These are phyloP conservation scores for Amphiprion percula DNA, from an alignment of 2,113 vertebrate species.

Conservation along the genomic window DNA sequence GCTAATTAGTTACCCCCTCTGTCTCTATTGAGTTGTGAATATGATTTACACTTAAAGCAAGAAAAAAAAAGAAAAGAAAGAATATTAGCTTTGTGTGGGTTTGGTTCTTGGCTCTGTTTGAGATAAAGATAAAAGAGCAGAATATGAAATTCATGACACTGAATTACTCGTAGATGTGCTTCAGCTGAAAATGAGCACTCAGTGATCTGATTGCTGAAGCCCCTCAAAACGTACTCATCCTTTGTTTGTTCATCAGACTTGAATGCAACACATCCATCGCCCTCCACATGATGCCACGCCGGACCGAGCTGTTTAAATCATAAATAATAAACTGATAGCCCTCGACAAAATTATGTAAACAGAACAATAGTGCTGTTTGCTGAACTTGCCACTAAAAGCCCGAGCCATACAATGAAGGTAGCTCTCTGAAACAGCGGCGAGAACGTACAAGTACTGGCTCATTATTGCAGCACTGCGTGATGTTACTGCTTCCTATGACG, in stretches of 20 bases:
- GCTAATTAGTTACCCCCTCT: slow-evolving; percentile 39
- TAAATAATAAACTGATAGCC: not conserved
- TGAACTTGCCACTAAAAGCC: slow-evolving; percentile 41
- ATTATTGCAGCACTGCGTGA: slow-evolving; percentile 27
- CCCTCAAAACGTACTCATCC: slow-evolving; percentile 36
- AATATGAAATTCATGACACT: slow-evolving; percentile 33
- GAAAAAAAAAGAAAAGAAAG: not conserved
- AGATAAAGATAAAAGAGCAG: slow-evolving; percentile 60
- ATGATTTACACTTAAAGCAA: slow-evolving; percentile 33
- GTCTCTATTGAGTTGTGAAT: slow-evolving; percentile 47
- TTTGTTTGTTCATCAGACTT: slow-evolving; percentile 60
- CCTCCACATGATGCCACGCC: slow-evolving; percentile 34
- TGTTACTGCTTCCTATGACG: slow-evolving; percentile 48
- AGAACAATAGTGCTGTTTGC: slow-evolving; percentile 7
- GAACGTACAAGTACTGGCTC: slow-evolving; percentile 24
- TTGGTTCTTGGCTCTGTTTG: slow-evolving; percentile 29
- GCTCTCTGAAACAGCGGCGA: slow-evolving; percentile 30
- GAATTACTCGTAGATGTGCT: slow-evolving; percentile 49
- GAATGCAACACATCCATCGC: slow-evolving; percentile 35
- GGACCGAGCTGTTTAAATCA: slow-evolving; percentile 28
- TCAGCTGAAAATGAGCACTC: slow-evolving; percentile 54
- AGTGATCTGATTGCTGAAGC: slow-evolving; percentile 51
- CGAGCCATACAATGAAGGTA: not conserved
- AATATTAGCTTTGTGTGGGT: slow-evolving; percentile 47
- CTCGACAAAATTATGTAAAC: slow-evolving; percentile 23